Base-by-base conservation (phyloP, 2,888 invertebrate species). In the Scaptomyza parva region DNA sequence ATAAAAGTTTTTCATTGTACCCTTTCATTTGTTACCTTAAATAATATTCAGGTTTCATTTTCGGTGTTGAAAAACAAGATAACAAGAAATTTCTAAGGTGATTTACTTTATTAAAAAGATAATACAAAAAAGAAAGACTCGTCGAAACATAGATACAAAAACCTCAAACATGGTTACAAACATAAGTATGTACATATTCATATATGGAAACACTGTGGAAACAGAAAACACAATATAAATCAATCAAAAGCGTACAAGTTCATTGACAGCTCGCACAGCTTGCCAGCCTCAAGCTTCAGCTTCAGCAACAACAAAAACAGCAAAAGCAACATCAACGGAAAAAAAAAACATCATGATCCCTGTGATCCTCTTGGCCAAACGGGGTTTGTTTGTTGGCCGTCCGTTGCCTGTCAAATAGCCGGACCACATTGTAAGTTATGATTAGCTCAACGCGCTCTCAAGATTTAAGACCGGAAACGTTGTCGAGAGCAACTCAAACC, bases 221-320 rank as follows among this genome's bases (percentile, higher is more conserved):
- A 78, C 2, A 78, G 77, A 48, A 33, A 84, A 87, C 88, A 89
- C 87, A 89, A 88, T 78, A 90, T 90, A 90, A 90, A 89, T 89
- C 89, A 89, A 89, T 90, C 88, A 88, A 84, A 76, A 70, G 77
- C 76, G 61, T 88, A 89, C 90, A 88, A 89, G 90, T 89, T 88
- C 88, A 89, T 88, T 89, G 89, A 89, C 90, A 90, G 89, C 90
- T 87, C 81, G 83, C 86, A 88, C 88, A 88, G 86, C 88, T 88
- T 88, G 86, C 84, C 80, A 52, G 79, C 83, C 88, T 45, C 53
- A 68, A 85, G 76, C 76, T 43, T 6, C 39, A 24, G 8, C 51
- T 35, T 2, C 33, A 45, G 14, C 58, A 57, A 11, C 58, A 40
- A 11, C 58, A 51, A 9, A 48, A 48, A 33, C 45, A 43, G 30